Evolutionary conservation across 37 sponge, comb jelly and placozoan genomes (phyloP), one percentile per base, ranked within the genome.

Genomic region (Lycopodina hypogea): DNA sequence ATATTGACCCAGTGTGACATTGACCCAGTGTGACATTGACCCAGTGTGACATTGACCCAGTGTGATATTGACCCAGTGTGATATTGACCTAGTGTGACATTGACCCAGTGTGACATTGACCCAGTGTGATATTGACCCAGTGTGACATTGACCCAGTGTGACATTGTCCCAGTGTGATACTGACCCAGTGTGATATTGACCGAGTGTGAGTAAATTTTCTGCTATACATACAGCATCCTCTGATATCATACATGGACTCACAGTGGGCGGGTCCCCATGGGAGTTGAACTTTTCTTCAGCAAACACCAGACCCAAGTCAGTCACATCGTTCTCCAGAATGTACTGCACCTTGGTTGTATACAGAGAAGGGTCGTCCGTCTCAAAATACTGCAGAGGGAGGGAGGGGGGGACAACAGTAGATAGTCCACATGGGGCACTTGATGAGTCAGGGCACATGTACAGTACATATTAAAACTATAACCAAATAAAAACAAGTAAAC

Each of bases 321-420:
- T 78, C 41, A 92, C 90, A 81, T 93, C 93, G 39, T 93, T 93
- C 38, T 90, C 92, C 37, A 64, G 69, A 58, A 93, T 90, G 62
- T 93, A 96, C 75, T 90, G 81, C 23, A 96, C 56, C 82, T 96
- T 96, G 22, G 86, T 84, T 21, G 62, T 74, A 63, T 83, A 96
- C 56, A 96, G 76, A 34, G 88, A 94, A 22, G 95, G 95, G 66
- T 96, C 95, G 60, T 96, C 97, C 51, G 74, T 88, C 69, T 86
- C 89, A 83, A 96, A 94, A 50, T 94, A 90, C 90, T 95, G 59
- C 15, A 24, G 34, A 35, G 3, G 12, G n/a, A n/a, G n/a, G n/a
- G n/a, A n/a, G 55, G 55, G 17, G 17, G 55, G 12, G 55, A 53
- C 17, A 53, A 53, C 17, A 12, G 12, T 12, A 53, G 55, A 53